Percentiles rank a stretch among this genome's conserved stretches.
phyloP scores from a whole-genome alignment of 2,888 invertebrate species.

The Strigamia transsilvanica region DNA sequence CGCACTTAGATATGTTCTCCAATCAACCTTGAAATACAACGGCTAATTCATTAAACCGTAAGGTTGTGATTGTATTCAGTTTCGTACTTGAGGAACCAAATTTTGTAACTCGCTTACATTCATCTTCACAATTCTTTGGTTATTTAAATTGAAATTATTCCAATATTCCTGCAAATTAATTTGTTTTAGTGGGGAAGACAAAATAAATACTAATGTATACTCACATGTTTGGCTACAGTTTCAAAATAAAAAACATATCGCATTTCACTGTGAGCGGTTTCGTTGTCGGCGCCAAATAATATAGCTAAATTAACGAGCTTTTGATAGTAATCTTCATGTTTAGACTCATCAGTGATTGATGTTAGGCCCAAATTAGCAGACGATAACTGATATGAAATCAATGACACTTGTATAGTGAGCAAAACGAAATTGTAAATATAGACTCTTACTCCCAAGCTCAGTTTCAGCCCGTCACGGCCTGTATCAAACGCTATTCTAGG shows the following conservation, averaged over 20 bases:
- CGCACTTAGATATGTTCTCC: constrained; percentile 15
- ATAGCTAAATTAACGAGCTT: constrained; percentile 7
- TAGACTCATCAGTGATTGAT: constrained; percentile 14
- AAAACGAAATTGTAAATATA: background rate
- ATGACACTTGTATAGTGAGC: background rate
- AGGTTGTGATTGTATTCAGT: background rate
- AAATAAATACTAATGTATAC: no score
- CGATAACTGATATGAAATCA: background rate
- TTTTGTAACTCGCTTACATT: constrained; percentile 18
- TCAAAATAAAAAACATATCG: constrained; percentile 50
- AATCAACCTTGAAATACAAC: constrained; percentile 23
- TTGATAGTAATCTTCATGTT: constrained; percentile 47
- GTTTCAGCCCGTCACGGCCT: background rate
- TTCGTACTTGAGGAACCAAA: constrained; percentile 23
- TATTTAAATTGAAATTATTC: constrained; percentile 28
- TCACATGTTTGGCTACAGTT: constrained; percentile 41
- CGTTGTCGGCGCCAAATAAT: constrained; percentile 43
- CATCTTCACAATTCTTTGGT: background rate
- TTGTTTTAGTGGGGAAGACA: no score
- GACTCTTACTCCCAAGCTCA: constrained; percentile 26
- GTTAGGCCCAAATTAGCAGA: constrained; percentile 40
- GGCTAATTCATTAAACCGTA: background rate
- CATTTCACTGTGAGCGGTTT: constrained; percentile 6
- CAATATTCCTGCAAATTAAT: constrained; percentile 14
- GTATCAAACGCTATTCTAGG: constrained; percentile 48